Base-by-base conservation (phyloP, 2,888 invertebrate species). In the Tyria jacobaeae region DNA sequence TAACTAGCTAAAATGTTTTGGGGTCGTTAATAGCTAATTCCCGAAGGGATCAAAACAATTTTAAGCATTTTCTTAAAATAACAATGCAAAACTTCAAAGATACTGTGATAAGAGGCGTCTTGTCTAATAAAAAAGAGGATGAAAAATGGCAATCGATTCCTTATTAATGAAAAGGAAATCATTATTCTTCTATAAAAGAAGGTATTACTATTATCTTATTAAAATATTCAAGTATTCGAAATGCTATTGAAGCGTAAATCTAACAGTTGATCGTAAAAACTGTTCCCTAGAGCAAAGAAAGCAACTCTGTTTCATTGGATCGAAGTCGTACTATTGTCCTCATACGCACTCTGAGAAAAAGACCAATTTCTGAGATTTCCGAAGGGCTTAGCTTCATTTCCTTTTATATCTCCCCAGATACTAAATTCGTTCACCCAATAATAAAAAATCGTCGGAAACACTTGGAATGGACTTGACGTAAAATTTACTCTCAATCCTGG, bases 341-440 rank as follows among this genome's bases (percentile, higher is more conserved):
- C 91, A 91, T 83, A 92, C 91, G 89, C 89, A 88, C 89, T 87
- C 82, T 73, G 79, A 88, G 86, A 89, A 89, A 90, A 91, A 91
- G 88, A 89, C 89, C 92, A 92, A 92, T 92, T 90, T 91, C 92
- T 89, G 84, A 91, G 92, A 93, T 92, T 92, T 92, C 92, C 92
- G 90, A 92, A 92, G 92, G 92, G 92, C 92, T 92, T 92, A 91
- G 91, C 88, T 92, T 92, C 92, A 92, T 93, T 93, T 92, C 91
- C 92, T 93, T 92, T 93, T 92, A 93, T 92, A 91, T 90, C 92
- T 93, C 92, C 92, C 92, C 83, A 89, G 92, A 91, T 90, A 92
- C 91, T 92, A 92, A 92, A 92, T 92, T 92, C 92, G 91, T 90
- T 91, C 90, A 88, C 85, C 88, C 91, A 91, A 91, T 92, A 92